Conservation (phyloP, 2,113 vertebrate species). For the Gnathonemus longibarbis region DNA sequence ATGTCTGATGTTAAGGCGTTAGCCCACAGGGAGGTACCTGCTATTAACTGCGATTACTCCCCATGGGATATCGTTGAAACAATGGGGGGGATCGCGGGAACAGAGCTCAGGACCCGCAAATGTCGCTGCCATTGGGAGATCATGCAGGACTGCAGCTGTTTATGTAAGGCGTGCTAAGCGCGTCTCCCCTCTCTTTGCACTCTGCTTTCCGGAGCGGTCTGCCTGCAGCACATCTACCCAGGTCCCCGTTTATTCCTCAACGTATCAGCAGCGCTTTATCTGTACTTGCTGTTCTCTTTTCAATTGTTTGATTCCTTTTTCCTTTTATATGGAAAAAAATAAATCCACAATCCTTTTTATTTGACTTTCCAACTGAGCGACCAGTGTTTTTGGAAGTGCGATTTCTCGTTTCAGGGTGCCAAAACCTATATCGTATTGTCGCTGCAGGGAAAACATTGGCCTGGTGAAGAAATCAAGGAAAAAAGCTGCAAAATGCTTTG, state of each 20-base stretch:
- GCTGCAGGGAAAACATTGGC: background rate
- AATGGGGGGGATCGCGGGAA: background rate
- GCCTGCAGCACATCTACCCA: background rate
- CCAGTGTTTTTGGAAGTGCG: background rate
- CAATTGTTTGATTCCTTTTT: background rate
- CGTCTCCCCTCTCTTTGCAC: background rate
- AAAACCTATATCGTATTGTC: background rate
- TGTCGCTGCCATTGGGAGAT: background rate
- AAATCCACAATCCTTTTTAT: background rate
- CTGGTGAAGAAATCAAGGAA: background rate
- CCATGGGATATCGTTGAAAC: background rate
- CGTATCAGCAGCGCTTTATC: background rate
- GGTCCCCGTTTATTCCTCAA: background rate
- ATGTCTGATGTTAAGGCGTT: background rate
- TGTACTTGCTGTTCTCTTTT: constrained; percentile 1
- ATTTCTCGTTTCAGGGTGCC: background rate
- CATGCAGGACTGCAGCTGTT: background rate
- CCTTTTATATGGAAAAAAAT: constrained; percentile 6
- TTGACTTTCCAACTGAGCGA: background rate
- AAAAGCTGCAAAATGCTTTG: background rate
- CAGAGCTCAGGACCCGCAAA: background rate
- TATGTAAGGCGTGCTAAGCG: background rate
- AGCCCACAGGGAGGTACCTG: background rate
- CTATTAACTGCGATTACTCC: background rate
- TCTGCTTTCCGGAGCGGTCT: background rate